Evolutionary conservation across 2,888 invertebrate species (phyloP).

Genomic region (Rugalucina vietnamica): DNA sequence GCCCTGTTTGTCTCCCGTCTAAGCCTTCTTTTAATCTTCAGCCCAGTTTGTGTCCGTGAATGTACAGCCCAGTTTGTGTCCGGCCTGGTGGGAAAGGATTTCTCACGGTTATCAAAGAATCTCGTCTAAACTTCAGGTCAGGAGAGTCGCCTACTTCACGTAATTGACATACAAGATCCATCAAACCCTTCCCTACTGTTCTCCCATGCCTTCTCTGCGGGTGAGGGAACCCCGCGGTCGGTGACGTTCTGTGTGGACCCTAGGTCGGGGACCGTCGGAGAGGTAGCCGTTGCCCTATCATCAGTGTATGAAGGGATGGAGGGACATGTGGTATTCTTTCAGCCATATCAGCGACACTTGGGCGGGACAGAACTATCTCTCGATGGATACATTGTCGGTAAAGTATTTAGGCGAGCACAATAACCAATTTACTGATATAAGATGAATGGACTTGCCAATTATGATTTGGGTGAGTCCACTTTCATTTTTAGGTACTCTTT

Average conservation of each 20-base stretch:
- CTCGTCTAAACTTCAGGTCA: slow-evolving; percentile 51
- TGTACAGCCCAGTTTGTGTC: too few species aligned
- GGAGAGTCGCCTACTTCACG: slow-evolving; percentile 67
- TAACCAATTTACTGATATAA: too few species aligned
- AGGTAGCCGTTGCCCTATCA: slow-evolving; percentile 64
- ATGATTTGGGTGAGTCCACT: too few species aligned
- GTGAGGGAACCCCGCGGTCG: slow-evolving; percentile 66
- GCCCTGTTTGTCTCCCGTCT: too few species aligned
- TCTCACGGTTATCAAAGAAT: too few species aligned
- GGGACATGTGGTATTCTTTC: slow-evolving; percentile 66
- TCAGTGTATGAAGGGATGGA: slow-evolving; percentile 62
- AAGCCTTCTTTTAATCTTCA: too few species aligned
- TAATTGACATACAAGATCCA: slow-evolving; percentile 70
- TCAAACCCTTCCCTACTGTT: slow-evolving; percentile 49
- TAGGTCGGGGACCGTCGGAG: neutral
- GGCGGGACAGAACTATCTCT: slow-evolving; percentile 38
- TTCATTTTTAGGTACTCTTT: too few species aligned
- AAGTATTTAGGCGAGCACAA: too few species aligned
- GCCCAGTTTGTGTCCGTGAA: too few species aligned
- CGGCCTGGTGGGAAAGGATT: too few species aligned
- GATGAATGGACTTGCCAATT: too few species aligned
- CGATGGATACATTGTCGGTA: slow-evolving; percentile 38
- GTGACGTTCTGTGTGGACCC: slow-evolving; percentile 61
- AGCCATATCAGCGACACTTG: slow-evolving; percentile 41
- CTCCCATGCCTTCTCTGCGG: slow-evolving; percentile 55